Base-by-base conservation (phyloP, 2,797 vertebrate species). In the Artibeus lituratus region DNA sequence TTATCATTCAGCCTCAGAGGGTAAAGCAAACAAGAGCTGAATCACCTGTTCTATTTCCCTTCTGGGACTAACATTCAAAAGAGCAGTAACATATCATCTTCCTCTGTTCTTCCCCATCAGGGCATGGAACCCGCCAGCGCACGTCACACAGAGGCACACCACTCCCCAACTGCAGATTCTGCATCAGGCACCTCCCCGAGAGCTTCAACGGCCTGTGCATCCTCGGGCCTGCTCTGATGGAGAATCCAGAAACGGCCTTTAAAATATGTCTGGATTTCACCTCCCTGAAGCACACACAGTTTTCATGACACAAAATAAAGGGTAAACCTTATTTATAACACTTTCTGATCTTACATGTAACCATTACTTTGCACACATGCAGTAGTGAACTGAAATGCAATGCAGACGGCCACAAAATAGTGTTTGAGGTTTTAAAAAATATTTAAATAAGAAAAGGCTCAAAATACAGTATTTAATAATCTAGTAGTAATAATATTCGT, bases 21-120 rank as follows among this genome's bases (percentile, higher is more conserved):
- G 86, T 91, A 98, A 98, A 99, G 98, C 97, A 98, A 98, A 96
- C 93, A 94, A 92, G 96, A 98, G 97, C 96, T 98, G 98, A 98
- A 97, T 97, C 76, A 95, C 87, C 97, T 83, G 96, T 97, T 97
- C 81, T 81, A 87, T 96, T 98, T 98, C 95, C 49, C 16, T 96
- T 32, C 49, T 32, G 3, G 9, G 39, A 19, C 91, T 98, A 90
- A 95, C 97, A 97, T 97, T 98, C 98, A 97, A 97, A 97, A 97
- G 57, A 93, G n/a, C 98, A 97, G 98, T 97, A 89, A 96, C 96
- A 97, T 98, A 96, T 95, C 97, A 95, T 94, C 94, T 37, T 14
- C 57, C 26, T 32, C 24, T 87, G 70, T 73, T 55, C 22, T 44
- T 91, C 47, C 1, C 74, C 42, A 12, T 37, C 15, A 51, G 62